A percentile compares a stretch with the other conserved stretches of the same genome.
phyloP scores from a whole-genome alignment of 2,888 invertebrate genomes.

The Pecten maximus region DNA sequence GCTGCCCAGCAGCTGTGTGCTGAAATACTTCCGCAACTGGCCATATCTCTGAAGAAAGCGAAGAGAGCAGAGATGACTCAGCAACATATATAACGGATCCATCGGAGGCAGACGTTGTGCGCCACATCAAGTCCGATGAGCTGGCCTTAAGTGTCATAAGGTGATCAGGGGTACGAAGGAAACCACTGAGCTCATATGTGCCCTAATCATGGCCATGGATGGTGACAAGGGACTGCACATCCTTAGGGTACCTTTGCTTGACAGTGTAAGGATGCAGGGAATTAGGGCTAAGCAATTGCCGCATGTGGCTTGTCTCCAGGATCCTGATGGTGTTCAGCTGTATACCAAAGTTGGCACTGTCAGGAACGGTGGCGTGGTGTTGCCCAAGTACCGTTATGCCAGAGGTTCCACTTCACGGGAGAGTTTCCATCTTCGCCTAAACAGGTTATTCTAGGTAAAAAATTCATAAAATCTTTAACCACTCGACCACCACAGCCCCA shows the following conservation, averaged over 20 bases:
- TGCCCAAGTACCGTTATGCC: slow-evolving; percentile 64
- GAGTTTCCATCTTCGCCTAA: slow-evolving; percentile 64
- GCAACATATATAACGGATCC: slow-evolving; percentile 43
- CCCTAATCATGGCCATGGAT: slow-evolving; percentile 45
- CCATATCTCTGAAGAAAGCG: slow-evolving; percentile 58
- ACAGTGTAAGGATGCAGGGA: slow-evolving; percentile 48
- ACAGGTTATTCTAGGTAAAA: slow-evolving; percentile 65
- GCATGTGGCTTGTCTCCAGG: slow-evolving; percentile 61
- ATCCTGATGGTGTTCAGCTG: slow-evolving; percentile 53
- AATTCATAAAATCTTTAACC: too few relatives aligned
- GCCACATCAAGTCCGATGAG: slow-evolving; percentile 52
- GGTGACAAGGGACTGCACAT: slow-evolving; percentile 45
- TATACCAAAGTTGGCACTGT: slow-evolving; percentile 57
- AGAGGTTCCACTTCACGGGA: slow-evolving; percentile 68
- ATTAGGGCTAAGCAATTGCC: slow-evolving; percentile 57
- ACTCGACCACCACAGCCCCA: too few relatives aligned
- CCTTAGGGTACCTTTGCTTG: slow-evolving; percentile 54
- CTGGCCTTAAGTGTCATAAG: slow-evolving; percentile 57
- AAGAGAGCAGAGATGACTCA: too few relatives aligned
- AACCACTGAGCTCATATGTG: slow-evolving; percentile 47
- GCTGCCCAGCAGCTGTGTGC: slow-evolving; percentile 50
- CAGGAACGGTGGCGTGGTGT: slow-evolving; percentile 59
- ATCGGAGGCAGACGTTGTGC: slow-evolving; percentile 53
- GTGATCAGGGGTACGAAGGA: slow-evolving; percentile 57
- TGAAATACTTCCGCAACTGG: slow-evolving; percentile 53